Conservation (phyloP, 2,888 invertebrate genomes). For the Apodemia mormo region DNA sequence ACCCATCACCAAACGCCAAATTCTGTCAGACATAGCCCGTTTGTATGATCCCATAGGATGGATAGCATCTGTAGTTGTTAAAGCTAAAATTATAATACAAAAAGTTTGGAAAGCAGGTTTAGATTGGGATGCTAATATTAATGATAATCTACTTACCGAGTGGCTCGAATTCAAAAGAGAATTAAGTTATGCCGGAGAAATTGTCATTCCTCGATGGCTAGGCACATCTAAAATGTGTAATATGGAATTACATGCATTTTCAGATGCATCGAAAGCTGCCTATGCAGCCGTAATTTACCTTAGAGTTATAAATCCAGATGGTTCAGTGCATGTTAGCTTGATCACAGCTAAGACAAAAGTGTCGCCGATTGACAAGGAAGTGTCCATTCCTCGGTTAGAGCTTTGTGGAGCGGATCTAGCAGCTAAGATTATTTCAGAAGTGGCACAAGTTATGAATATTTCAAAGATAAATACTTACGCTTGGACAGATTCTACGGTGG, state of each 20-base stretch:
- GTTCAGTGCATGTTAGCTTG: slow-evolving; percentile 7
- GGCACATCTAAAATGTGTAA: slow-evolving; percentile 10
- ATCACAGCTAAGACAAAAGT: slow-evolving; percentile 30
- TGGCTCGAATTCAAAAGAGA: neutral
- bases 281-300: slow-evolving; percentile 37
- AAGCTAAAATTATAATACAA: neutral
- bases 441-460: slow-evolving; percentile 21
- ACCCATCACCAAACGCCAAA: slow-evolving; percentile 25
- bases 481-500: slow-evolving; percentile 26
- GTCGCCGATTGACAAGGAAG: slow-evolving; percentile 23
- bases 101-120: slow-evolving; percentile 30
- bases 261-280: slow-evolving; percentile 34
- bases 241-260: slow-evolving; percentile 35
- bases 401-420: slow-evolving; percentile 19
- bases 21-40: slow-evolving; percentile 31
- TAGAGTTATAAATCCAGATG: slow-evolving; percentile 23
- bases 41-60: slow-evolving; percentile 31
- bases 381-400: slow-evolving; percentile 22
- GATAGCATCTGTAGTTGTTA: neutral
- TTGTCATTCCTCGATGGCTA: slow-evolving; percentile 10
- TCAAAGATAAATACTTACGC: slow-evolving; percentile 22
- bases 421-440: slow-evolving; percentile 21
- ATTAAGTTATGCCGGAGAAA: neutral
- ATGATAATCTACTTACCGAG: neutral
- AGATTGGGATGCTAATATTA: slow-evolving; percentile 35